Base-by-base conservation (phyloP, 2,797 vertebrate genomes). In the Erithacus rubecula region DNA sequence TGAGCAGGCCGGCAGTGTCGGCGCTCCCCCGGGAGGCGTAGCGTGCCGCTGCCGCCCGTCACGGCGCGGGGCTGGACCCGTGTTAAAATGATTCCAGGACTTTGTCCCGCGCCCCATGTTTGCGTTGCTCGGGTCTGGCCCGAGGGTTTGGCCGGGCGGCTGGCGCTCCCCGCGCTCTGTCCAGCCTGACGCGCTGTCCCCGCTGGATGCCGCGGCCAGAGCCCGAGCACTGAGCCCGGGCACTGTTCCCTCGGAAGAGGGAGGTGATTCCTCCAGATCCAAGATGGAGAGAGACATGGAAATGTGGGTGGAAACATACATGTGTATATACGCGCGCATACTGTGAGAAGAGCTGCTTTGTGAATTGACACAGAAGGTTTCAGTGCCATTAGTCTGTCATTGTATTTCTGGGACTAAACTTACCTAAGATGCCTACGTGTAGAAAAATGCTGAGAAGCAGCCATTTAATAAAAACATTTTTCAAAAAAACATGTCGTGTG, bases 1-100 rank as follows among this genome's bases (percentile, higher is more conserved):
- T 1, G 11, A 1, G 5, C 0, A 0, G 2, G 6, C 22, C 12
- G 56, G 22, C 5, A 0, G 6, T 11, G 3, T 0, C 0, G 0
- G 1, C 0, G 13, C 4, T 44, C 39, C 9, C 15, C 29, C 4
- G 3, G 4, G 6, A 11, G 7, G 1, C 5, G 8, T 1, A 2
- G 12, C 4, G 11, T 52, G 36, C 18, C 0, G 8, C 30, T 21
- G 1, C 20, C 15, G 22, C 19, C 18, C 52, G 6, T 15, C 3
- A 10, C 0, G 13, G 44, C 32, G 2, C 4, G 1, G 36, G 14
- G 12, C 26, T 10, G 49, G 2, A 3, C 2, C 22, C 5, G 0
- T 3, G 15, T 24, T 15, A 12, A 17, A 67, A 24, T 34, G 26
- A 5, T 18, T 10, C 4, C 15, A 2, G 75, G 68, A 14, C 53